Conservation (phyloP, 2,113 vertebrate genomes). For the Amblyornis subalaris region DNA sequence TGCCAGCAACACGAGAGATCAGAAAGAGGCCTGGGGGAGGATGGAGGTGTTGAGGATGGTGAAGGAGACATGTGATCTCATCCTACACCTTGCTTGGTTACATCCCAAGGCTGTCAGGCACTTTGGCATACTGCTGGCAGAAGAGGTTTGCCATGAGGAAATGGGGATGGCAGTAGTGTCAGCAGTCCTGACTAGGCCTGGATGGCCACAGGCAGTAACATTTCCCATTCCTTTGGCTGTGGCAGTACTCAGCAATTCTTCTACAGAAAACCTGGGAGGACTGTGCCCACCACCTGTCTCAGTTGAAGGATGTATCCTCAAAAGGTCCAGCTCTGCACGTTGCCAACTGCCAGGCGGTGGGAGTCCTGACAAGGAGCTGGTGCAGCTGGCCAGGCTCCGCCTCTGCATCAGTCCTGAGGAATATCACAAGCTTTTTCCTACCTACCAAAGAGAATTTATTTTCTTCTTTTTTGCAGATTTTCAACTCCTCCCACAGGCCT, state of each 20-base stretch:
- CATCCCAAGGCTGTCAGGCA: neutral
- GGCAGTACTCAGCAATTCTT: neutral
- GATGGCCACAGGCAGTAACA: neutral
- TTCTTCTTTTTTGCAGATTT: neutral
- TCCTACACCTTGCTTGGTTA: neutral
- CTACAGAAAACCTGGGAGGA: neutral
- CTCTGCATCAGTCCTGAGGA: neutral
- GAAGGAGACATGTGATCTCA: neutral
- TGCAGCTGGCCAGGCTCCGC: neutral
- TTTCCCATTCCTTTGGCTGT: neutral
- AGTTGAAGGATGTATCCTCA: neutral
- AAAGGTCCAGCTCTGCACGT: neutral
- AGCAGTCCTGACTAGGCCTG: rapidly evolving
- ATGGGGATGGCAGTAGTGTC: neutral
- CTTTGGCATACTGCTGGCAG: neutral
- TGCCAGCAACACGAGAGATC: neutral
- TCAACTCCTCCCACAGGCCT: neutral
- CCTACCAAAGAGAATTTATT: neutral
- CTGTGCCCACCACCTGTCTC: neutral
- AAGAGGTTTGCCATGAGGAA: neutral
- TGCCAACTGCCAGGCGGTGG: neutral
- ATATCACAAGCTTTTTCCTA: neutral
- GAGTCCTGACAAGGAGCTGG: neutral
- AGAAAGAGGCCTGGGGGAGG: neutral
- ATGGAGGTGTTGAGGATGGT: neutral